phyloP scores from a whole-genome alignment of 2,888 invertebrate species.

The Hydropsyche betteni region DNA sequence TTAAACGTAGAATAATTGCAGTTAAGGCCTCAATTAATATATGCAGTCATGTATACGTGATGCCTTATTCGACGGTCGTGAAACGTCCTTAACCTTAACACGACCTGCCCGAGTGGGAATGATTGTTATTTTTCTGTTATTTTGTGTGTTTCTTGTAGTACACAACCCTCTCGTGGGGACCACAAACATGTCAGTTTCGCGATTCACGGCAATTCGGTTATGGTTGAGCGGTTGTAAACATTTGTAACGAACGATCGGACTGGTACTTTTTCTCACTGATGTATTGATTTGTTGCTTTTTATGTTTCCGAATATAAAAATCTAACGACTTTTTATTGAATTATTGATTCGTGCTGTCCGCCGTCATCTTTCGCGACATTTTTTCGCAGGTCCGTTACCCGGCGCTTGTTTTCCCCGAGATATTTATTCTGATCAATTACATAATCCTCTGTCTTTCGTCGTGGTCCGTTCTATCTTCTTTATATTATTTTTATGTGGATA shows the following conservation, averaged over 20 bases:
- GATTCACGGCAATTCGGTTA: slow-evolving; percentile 42
- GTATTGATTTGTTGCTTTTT: too few relatives aligned
- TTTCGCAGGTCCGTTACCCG: not conserved
- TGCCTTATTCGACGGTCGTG: too few relatives aligned
- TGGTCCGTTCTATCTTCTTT: slow-evolving; percentile 47
- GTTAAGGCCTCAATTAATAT: too few relatives aligned
- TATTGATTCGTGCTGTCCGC: not conserved
- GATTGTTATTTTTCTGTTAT: slow-evolving; percentile 35
- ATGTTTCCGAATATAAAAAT: too few relatives aligned
- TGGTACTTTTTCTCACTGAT: not conserved
- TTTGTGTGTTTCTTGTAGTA: slow-evolving; percentile 31
- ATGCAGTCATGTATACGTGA: too few relatives aligned
- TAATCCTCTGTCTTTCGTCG: slow-evolving; percentile 28
- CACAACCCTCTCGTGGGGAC: slow-evolving; percentile 37
- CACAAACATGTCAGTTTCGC: slow-evolving; percentile 46
- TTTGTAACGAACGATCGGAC: slow-evolving; percentile 5
- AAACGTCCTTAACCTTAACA: slow-evolving; percentile 1
- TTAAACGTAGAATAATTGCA: too few relatives aligned
- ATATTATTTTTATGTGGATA: slow-evolving; percentile 51
- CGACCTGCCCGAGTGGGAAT: not conserved
- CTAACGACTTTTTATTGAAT: too few relatives aligned
- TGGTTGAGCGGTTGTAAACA: slow-evolving; percentile 32
- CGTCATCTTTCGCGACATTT: not conserved
- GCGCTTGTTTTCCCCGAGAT: slow-evolving; percentile 33
- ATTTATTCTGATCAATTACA: slow-evolving; percentile 50